phyloP scores from a whole-genome alignment of 2,888 invertebrate species.

The Branchellion lobata region DNA sequence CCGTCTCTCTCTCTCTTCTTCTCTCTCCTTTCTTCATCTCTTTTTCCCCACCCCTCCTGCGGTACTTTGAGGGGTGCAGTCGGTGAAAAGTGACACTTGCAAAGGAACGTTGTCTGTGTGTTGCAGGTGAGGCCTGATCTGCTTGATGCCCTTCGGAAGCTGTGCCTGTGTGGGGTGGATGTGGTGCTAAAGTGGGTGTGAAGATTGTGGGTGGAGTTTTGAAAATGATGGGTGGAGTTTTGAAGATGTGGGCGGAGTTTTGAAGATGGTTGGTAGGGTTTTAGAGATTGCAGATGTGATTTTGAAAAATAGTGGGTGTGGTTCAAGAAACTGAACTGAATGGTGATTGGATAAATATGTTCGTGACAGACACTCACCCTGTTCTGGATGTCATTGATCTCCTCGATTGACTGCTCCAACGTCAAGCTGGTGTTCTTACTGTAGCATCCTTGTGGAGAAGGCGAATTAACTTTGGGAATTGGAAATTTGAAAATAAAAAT shows the following conservation, averaged over 20 bases:
- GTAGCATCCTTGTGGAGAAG: neutral
- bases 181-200: no score
- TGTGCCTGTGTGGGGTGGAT: no score
- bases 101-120: slow-evolving; percentile 95
- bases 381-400: slow-evolving; percentile 35
- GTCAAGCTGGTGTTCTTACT: neutral
- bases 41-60: no score
- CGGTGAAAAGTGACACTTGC: slow-evolving; percentile 93
- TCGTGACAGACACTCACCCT: no score
- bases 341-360: no score
- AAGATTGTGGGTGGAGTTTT: neutral
- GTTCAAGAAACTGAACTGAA: no score
- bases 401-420: slow-evolving; percentile 23
- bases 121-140: slow-evolving; percentile 91
- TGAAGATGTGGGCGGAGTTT: no score
- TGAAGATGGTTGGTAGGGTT: neutral
- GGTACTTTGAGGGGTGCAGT: slow-evolving; percentile 82
- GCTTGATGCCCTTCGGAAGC: slow-evolving; percentile 90
- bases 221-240: neutral
- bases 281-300: no score
- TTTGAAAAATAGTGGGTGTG: no score
- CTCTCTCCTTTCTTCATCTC: no score
- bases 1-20: no score
- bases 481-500: no score
- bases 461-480: neutral